Percentiles rank a stretch among this genome's conserved stretches.
phyloP scores from a whole-genome alignment of 1,140 invertebrate genomes.

The Drosophila leontia region DNA sequence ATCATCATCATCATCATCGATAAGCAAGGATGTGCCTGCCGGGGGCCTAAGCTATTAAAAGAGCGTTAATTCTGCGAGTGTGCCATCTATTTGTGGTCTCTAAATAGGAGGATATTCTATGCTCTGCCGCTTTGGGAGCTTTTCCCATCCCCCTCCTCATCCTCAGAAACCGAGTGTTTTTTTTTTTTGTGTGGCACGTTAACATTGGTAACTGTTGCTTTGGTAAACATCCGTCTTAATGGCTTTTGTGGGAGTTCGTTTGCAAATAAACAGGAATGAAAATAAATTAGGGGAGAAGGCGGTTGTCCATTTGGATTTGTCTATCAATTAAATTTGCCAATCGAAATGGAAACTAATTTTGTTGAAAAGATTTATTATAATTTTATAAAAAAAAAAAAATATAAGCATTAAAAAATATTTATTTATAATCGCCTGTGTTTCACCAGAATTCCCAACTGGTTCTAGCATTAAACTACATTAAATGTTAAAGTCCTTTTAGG shows the following conservation, averaged over 20 bases:
- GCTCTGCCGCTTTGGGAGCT: constrained; percentile 15
- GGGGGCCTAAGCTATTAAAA: constrained; percentile 47
- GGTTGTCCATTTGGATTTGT: not conserved
- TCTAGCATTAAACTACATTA: not conserved
- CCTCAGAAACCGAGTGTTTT: not conserved
- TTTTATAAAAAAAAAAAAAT: not conserved
- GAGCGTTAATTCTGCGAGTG: constrained; percentile 42
- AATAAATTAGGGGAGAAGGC: not conserved
- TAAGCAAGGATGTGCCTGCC: constrained; percentile 6
- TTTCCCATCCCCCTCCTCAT: not conserved
- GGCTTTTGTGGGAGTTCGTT: constrained; percentile 17
- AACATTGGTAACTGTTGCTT: constrained; percentile 60
- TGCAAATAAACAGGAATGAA: constrained; percentile 2
- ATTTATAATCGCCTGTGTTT: no score
- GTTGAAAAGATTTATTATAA: no score
- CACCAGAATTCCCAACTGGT: not conserved
- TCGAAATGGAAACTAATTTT: not conserved
- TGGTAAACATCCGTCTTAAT: constrained; percentile 44
- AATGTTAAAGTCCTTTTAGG: not conserved
- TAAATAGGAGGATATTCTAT: constrained; percentile 19
- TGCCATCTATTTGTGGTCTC: constrained; percentile 39
- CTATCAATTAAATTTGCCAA: not conserved
- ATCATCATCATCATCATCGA: constrained; percentile 13
- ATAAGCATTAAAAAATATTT: not conserved
- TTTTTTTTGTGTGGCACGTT: constrained; percentile 17